Conservation (phyloP, 2,888 invertebrate species). For the Leistus spinibarbis region DNA sequence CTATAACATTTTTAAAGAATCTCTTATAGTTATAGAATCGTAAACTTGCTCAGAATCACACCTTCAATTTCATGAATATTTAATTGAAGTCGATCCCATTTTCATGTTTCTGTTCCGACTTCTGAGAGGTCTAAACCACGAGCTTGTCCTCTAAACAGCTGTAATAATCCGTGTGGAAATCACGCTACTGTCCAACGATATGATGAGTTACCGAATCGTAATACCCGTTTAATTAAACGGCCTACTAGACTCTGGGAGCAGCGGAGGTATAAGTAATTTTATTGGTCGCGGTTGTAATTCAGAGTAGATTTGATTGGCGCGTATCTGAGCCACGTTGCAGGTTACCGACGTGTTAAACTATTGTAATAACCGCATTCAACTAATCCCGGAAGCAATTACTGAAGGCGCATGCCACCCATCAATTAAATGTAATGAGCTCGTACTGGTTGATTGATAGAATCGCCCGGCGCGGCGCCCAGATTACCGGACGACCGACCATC, state of each 20-base stretch:
- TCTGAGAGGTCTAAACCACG: no score
- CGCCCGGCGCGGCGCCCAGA: conserved; percentile 38
- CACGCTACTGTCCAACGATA: neutral
- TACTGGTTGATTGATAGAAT: conserved; percentile 52
- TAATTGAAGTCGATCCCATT: no score
- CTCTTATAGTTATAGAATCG: no score
- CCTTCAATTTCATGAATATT: no score
- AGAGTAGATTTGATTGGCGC: conserved; percentile 8
- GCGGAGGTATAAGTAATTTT: neutral
- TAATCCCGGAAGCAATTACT: conserved; percentile 55
- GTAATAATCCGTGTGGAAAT: neutral
- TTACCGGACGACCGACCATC: conserved; percentile 7
- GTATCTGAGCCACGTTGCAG: conserved; percentile 1
- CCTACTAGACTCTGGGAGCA: neutral
- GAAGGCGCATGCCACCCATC: conserved; percentile 53
- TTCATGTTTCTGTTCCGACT: no score
- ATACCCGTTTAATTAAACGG: conserved; percentile 8
- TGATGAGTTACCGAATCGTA: neutral
- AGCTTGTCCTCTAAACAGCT: neutral
- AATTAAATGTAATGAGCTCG: conserved; percentile 53
- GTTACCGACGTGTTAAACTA: conserved; percentile 44
- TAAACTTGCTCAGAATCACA: no score
- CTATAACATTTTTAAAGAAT: no score
- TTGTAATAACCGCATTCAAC: conserved; percentile 50
- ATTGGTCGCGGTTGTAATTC: neutral